Percentiles rank a stretch among this genome's conserved stretches.
These are phyloP conservation scores for Carcharodon carcharias DNA, from an alignment of 2,797 vertebrate genomes.

Conservation along the genomic window DNA sequence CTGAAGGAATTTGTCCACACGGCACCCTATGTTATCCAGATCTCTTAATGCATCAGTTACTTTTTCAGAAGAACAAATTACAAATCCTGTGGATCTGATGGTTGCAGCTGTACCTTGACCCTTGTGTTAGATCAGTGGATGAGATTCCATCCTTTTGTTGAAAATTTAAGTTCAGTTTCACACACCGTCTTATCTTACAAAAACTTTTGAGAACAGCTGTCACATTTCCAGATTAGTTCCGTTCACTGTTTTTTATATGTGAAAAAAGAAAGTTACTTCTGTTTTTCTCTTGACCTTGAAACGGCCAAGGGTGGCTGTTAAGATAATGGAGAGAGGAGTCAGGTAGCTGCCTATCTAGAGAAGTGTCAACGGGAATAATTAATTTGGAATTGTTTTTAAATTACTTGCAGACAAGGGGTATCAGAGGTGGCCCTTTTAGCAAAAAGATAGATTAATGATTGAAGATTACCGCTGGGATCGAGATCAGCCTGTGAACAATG, in stretches of 20 bases:
- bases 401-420: background rate
- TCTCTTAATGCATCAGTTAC: background rate
- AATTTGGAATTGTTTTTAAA: background rate
- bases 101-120: background rate
- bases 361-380: background rate
- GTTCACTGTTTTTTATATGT: background rate
- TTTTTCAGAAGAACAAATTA: background rate
- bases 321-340: background rate
- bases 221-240: background rate
- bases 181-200: background rate
- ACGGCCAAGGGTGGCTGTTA: background rate
- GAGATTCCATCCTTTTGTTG: background rate
- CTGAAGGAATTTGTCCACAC: background rate
- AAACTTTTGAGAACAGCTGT: background rate
- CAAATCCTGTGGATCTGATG: background rate
- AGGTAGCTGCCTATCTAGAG: background rate
- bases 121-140: background rate
- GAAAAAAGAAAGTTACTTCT: background rate
- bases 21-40: background rate
- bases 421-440: background rate
- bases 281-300: background rate
- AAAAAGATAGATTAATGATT: background rate
- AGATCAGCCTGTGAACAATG: background rate
- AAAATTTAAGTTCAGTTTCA: background rate
- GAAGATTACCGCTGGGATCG: background rate